Evolutionary conservation across 2,113 vertebrate genomes (phyloP).

Genomic region (Seriola dumerili): DNA sequence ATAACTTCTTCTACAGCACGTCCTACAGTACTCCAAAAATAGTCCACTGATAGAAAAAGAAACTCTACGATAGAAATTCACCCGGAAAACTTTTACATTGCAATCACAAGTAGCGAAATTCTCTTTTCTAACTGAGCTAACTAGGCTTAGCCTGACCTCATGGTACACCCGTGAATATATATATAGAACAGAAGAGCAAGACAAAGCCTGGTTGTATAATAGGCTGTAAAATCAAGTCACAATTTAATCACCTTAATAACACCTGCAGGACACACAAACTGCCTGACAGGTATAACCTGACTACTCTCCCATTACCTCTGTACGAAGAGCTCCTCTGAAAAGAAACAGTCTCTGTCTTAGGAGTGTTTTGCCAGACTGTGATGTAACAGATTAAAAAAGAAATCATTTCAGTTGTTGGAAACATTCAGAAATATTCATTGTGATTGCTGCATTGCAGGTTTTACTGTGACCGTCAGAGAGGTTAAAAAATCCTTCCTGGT

Average conservation of each 20-base stretch:
- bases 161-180: conserved; percentile 17
- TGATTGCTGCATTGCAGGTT: neutral
- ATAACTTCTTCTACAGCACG: conserved; percentile 32
- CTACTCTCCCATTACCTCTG: neutral
- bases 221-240: conserved; percentile 50
- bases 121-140: conserved; percentile 22
- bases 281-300: conserved; percentile 42
- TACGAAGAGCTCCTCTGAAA: conserved; percentile 4
- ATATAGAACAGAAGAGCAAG: conserved; percentile 45
- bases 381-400: neutral
- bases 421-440: conserved; percentile 10
- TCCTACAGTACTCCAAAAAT: conserved; percentile 49
- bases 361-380: neutral
- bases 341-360: neutral
- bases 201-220: conserved; percentile 44
- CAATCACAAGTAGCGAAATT: conserved; percentile 38
- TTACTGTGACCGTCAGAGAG: neutral
- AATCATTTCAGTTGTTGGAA: neutral
- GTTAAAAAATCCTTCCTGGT: neutral
- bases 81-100: conserved; percentile 43
- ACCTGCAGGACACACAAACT: conserved; percentile 27
- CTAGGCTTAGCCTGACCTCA: conserved; percentile 39
- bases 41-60: conserved; percentile 22
- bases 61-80: conserved; percentile 24
- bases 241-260: conserved; percentile 33